Base-by-base conservation (phyloP, 2,888 invertebrate species). In the Coleophora deauratella region DNA sequence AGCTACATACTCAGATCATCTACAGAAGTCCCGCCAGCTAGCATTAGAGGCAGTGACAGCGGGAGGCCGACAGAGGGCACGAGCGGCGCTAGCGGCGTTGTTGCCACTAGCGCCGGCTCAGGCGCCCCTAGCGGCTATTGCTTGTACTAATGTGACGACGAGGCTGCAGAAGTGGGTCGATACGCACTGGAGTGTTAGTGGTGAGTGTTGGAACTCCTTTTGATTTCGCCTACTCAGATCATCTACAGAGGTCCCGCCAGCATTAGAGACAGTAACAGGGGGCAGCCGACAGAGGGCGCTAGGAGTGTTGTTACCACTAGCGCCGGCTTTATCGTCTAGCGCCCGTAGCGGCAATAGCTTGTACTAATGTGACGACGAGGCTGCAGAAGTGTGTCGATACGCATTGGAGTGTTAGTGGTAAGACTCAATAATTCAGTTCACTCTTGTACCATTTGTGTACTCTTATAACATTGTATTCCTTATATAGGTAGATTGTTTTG, bases 321-420 rank as follows among this genome's bases (percentile, higher is more conserved):
- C 72, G 10, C 66, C 71, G n/a, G 30, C 9, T 21, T 40, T 50
- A 9, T 68, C 68, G 8, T 21, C 40, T 50, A 9, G 68, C 68
- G 8, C 53, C 77, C 0, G 63, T 59, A 3, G 46, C 66, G 2
- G 48, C 71, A 0, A 74, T 31, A 3, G 31, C 31, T 2, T 10
- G n/a, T 1, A 11, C 31, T 10, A 31, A 11, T 1, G 34, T 12
- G 12, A 10, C 30, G 1, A 9, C 35, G 1, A 33, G 63, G 1
- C 58, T 76, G 1, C 30, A 34, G 0, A 60, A 62, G 34, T 79
- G 79, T 78, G 42, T 76, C 0, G 42, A 55, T 0, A 73, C 73
- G 1, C 72, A 77, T 15, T 77, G 78, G 69, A 11, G 6, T 4
- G 27, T 11, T 1, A n/a, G 13, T 1, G 37, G 33, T 38, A n/a